phyloP scores from a whole-genome alignment of 2,113 vertebrate species.

The Rhodinocichla rosea region DNA sequence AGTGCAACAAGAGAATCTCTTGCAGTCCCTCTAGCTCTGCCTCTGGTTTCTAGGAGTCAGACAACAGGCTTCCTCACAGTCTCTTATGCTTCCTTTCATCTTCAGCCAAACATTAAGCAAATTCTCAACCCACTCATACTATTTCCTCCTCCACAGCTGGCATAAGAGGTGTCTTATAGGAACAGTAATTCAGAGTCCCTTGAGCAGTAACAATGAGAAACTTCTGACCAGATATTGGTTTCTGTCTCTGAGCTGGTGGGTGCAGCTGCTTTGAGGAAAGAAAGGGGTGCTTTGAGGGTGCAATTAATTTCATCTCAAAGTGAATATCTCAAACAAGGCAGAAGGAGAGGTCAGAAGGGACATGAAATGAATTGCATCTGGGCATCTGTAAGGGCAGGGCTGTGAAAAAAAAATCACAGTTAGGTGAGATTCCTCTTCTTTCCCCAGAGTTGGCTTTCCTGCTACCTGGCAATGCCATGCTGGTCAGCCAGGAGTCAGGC shows the following conservation, averaged over 20 bases:
- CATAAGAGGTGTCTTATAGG: background rate
- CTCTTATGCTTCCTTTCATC: background rate
- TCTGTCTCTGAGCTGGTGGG: background rate
- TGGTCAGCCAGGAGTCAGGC: background rate
- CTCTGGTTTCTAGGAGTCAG: background rate
- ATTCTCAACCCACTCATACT: background rate
- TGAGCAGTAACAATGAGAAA: background rate
- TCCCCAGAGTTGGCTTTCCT: background rate
- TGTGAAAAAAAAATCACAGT: background rate
- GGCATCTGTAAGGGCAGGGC: background rate
- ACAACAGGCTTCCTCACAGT: background rate
- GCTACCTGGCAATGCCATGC: background rate
- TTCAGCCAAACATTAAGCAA: conserved; percentile 1
- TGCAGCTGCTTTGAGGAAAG: background rate
- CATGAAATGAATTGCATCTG: background rate
- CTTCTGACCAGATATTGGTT: background rate
- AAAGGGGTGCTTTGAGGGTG: background rate
- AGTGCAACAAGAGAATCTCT: background rate
- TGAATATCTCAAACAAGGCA: background rate
- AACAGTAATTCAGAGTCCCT: background rate
- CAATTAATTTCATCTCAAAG: background rate
- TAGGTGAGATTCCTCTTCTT: background rate
- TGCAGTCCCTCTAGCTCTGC: background rate
- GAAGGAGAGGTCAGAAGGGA: background rate
- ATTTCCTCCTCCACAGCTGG: background rate